Conservation (phyloP, 2,113 vertebrate species). For the Apaloderma vittatum region DNA sequence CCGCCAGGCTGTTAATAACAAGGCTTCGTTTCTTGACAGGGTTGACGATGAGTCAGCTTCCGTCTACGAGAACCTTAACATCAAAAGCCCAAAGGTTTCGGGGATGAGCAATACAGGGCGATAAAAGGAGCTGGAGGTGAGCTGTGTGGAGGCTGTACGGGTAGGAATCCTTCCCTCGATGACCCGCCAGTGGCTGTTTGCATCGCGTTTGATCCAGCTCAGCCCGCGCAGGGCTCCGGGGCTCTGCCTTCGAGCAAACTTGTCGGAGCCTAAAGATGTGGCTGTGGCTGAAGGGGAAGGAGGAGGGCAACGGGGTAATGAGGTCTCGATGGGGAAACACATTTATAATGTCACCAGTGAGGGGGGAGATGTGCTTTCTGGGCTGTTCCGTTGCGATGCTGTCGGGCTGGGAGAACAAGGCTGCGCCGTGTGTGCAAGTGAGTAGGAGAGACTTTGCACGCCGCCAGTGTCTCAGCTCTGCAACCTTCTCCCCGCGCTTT, state of each 20-base stretch:
- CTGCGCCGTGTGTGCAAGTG: fast-evolving
- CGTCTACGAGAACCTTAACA: constrained; percentile 91
- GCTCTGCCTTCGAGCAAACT: neutral
- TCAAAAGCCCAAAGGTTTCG: constrained; percentile 84
- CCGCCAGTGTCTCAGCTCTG: neutral
- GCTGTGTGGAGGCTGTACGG: neutral
- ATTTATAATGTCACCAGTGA: fast-evolving
- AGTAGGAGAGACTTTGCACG: fast-evolving
- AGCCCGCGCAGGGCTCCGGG: fast-evolving
- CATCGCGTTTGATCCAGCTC: fast-evolving
- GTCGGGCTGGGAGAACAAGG: neutral
- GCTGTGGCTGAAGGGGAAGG: neutral
- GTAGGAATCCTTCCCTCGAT: neutral
- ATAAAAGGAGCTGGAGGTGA: constrained; percentile 58
- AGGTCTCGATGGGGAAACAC: neutral
- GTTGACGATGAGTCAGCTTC: constrained; percentile 85
- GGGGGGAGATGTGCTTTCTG: neutral
- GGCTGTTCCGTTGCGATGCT: neutral
- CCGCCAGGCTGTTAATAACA: neutral
- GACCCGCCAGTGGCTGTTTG: fast-evolving
- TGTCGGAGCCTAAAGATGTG: neutral
- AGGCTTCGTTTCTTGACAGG: constrained; percentile 58
- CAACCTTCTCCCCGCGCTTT: fast-evolving
- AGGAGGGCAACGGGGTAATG: neutral
- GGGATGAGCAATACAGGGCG: constrained; percentile 83